Conservation (phyloP, 2,797 vertebrate genomes). For the Sebastes ruberrimus region DNA sequence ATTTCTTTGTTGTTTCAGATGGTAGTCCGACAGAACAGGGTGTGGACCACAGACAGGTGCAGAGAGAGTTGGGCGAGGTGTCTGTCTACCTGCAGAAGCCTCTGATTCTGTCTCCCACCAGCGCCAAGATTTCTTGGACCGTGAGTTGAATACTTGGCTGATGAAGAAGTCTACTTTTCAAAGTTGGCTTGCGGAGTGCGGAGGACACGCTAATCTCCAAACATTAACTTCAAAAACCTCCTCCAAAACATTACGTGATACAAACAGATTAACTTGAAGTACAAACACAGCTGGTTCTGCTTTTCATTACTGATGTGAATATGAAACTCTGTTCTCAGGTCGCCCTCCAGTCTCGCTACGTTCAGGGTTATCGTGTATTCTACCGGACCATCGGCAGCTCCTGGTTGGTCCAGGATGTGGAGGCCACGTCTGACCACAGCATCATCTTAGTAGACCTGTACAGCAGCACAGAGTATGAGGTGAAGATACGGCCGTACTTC, state of each 20-base stretch:
- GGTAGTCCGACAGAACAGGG: conserved; percentile 81
- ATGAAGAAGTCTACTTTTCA: conserved; percentile 24
- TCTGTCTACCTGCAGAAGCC: conserved; percentile 89
- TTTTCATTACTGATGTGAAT: conserved; percentile 17
- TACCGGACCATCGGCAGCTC: conserved; percentile 83
- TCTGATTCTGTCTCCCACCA: conserved; percentile 83
- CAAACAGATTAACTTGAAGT: conserved; percentile 27
- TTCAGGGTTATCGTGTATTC: conserved; percentile 93
- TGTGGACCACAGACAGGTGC: conserved; percentile 88
- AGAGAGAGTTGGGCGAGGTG: conserved; percentile 87
- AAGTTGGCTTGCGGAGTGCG: conserved; percentile 18
- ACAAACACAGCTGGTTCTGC: conserved; percentile 2
- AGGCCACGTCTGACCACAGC: conserved; percentile 80
- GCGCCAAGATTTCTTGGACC: conserved; percentile 91
- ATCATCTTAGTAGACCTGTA: conserved; percentile 84
- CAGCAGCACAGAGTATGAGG: conserved; percentile 87
- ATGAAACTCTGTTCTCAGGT: conserved; percentile 77
- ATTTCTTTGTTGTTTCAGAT: conserved; percentile 73
- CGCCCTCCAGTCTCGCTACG: conserved; percentile 83
- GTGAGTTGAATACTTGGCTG: conserved; percentile 83
- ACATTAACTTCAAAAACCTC: conserved; percentile 43
- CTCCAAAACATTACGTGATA: conserved; percentile 12
- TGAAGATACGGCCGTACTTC: conserved; percentile 93
- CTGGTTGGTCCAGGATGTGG: conserved; percentile 87
- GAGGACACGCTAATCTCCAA: conserved; percentile 51